Conservation (phyloP, 2,113 vertebrate genomes). For the Lagopus leucura region DNA sequence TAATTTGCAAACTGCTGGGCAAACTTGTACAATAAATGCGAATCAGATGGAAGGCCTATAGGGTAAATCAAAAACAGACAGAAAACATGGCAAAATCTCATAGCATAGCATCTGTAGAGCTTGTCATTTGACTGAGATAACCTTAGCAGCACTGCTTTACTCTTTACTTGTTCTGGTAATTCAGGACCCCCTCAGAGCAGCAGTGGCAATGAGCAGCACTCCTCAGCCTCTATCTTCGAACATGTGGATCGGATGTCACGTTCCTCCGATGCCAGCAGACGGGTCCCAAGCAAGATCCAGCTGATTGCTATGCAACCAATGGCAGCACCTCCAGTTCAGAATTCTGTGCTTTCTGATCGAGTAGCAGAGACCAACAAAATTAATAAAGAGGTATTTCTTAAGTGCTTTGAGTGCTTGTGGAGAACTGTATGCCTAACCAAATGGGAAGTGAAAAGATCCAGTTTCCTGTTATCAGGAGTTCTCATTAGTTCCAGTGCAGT, state of each 20-base stretch:
- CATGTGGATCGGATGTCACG: constrained; percentile 93
- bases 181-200: constrained; percentile 85
- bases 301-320: constrained; percentile 98
- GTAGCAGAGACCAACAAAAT: constrained; percentile 88
- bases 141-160: not conserved
- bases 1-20: not conserved
- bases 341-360: constrained; percentile 78
- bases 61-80: constrained; percentile 17
- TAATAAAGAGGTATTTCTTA: constrained; percentile 89
- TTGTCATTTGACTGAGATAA: constrained; percentile 2
- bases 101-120: not conserved
- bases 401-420: not conserved
- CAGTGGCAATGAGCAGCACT: constrained; percentile 83
- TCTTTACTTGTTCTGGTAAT: constrained; percentile 5
- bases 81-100: not conserved
- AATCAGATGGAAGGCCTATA: constrained; percentile 26
- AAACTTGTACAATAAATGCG: not conserved
- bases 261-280: constrained; percentile 84
- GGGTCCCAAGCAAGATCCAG: constrained; percentile 92
- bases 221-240: constrained; percentile 94
- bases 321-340: constrained; percentile 83
- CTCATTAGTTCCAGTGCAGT: not conserved
- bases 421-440: not conserved
- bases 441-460: not conserved
- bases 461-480: not conserved